Evolutionary conservation across 2,888 invertebrate species (phyloP).

Genomic region (Barypeithes pellucidus): DNA sequence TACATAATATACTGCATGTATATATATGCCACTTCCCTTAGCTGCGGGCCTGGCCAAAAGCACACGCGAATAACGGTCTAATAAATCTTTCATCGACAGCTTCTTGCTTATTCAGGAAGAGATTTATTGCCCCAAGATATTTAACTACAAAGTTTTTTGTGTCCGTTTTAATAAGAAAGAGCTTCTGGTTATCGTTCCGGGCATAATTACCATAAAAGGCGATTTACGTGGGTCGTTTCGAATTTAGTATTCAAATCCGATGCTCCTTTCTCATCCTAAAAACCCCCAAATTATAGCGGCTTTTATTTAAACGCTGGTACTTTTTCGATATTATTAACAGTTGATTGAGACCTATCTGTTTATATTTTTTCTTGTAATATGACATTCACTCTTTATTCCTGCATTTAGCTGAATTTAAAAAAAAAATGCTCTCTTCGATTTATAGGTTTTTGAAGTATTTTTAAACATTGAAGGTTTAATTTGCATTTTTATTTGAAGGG

Average conservation of each 20-base stretch:
- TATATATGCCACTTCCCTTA: too few species aligned
- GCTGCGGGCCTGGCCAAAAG: neutral
- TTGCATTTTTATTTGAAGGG: too few species aligned
- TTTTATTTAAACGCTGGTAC: neutral
- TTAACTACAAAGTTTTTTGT: slow-evolving; percentile 22
- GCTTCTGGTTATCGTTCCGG: slow-evolving; percentile 17
- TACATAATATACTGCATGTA: too few species aligned
- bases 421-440: too few species aligned
- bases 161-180: slow-evolving; percentile 23
- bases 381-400: too few species aligned
- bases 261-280: neutral
- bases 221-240: slow-evolving; percentile 10
- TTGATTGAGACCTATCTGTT: too few species aligned
- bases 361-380: too few species aligned
- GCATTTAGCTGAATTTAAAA: too few species aligned
- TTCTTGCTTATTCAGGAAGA: slow-evolving; percentile 21
- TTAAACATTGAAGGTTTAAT: too few species aligned
- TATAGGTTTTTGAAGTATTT: too few species aligned
- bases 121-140: slow-evolving; percentile 17
- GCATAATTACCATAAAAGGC: slow-evolving; percentile 16
- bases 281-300: neutral
- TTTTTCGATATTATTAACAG: neutral
- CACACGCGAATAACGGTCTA: slow-evolving; percentile 16
- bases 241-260: slow-evolving; percentile 1
- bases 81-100: slow-evolving; percentile 25